These are phyloP conservation scores for Hephaestus fuliginosus DNA, from an alignment of 2,797 vertebrate species.

Conservation along the genomic window DNA sequence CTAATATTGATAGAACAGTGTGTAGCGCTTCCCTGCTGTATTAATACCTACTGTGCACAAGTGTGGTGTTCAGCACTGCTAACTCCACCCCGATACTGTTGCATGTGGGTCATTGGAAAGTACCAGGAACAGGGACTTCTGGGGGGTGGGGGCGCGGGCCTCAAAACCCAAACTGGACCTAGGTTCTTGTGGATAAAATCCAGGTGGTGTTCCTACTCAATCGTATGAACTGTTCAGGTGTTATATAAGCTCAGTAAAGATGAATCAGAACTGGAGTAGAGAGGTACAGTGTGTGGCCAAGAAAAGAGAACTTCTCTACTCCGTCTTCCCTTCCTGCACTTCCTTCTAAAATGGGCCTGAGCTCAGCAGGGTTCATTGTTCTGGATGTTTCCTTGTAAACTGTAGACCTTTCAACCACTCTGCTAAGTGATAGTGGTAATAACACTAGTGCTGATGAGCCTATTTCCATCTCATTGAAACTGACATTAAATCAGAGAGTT, in stretches of 20 bases:
- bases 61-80: neutral
- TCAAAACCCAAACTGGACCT: neutral
- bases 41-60: neutral
- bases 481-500: neutral
- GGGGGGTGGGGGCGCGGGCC: neutral
- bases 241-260: neutral
- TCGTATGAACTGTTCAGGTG: neutral
- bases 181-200: neutral
- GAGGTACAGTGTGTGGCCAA: too few relatives aligned
- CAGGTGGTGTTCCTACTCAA: neutral
- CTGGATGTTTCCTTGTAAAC: conserved; percentile 18
- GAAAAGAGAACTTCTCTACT: neutral
- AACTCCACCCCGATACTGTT: neutral
- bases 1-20: neutral
- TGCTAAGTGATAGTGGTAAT: neutral
- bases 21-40: neutral
- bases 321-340: conserved; percentile 3
- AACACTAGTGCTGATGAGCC: neutral
- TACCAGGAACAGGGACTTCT: neutral
- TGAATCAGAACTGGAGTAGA: neutral
- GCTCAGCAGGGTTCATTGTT: conserved; percentile 28
- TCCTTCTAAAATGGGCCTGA: conserved; percentile 26
- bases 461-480: neutral
- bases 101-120: conserved; percentile 7
- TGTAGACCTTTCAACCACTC: conserved; percentile 6